Conservation (phyloP, 1,140 invertebrate species). For the Proctacanthus coquilletti region DNA sequence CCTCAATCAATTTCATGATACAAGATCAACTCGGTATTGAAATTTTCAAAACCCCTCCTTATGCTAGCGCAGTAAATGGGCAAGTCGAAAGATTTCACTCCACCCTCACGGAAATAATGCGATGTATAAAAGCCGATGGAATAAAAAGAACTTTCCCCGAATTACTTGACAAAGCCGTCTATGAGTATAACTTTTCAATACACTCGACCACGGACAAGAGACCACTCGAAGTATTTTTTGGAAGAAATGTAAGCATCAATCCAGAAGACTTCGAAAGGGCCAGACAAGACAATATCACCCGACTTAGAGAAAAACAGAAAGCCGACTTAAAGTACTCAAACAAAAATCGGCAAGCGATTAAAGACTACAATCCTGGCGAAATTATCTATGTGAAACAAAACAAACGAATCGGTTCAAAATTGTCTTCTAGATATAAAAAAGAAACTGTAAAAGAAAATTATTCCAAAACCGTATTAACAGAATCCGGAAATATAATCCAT, state of each 20-base stretch:
- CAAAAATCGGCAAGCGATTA: background rate
- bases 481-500: conserved; percentile 4
- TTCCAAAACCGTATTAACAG: background rate
- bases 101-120: conserved; percentile 7
- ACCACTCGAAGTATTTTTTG: conserved; percentile 4
- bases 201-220: conserved; percentile 1
- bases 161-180: conserved; percentile 3
- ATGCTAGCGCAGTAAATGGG: conserved; percentile 3
- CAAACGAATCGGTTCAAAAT: conserved; percentile 6
- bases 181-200: conserved; percentile 6
- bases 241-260: conserved; percentile 1
- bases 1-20: conserved; percentile 8
- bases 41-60: conserved; percentile 8
- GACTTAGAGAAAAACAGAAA: conserved; percentile 5
- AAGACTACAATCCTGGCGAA: conserved; percentile 3
- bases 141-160: background rate
- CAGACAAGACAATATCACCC: background rate
- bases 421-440: conserved; percentile 7
- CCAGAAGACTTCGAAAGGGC: background rate
- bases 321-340: conserved; percentile 6
- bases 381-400: conserved; percentile 5
- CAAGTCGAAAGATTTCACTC: conserved; percentile 10
- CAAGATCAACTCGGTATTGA: conserved; percentile 7
- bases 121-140: background rate
- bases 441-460: conserved; percentile 1